These are phyloP conservation scores for Saturnia japonica DNA, from an alignment of 2,888 invertebrate species.

Conservation along the genomic window DNA sequence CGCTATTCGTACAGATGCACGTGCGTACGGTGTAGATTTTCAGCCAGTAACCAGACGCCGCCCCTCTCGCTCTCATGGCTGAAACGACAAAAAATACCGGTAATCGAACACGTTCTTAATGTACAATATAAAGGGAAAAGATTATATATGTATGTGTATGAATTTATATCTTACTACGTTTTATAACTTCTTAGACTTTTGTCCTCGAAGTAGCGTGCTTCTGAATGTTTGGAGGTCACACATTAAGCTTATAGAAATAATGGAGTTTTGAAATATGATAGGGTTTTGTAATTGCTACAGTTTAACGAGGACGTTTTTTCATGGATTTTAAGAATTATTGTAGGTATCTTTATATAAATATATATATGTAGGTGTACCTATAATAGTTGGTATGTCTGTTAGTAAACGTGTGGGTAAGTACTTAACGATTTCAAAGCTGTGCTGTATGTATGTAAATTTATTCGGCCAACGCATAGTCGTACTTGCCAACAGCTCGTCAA, in stretches of 20 bases:
- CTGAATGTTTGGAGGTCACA: neutral
- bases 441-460: too few species aligned
- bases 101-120: slow-evolving; percentile 19
- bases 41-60: slow-evolving; percentile 70
- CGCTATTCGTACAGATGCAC: slow-evolving; percentile 19
- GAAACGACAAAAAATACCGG: slow-evolving; percentile 22
- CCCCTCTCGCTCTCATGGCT: slow-evolving; percentile 44
- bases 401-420: too few species aligned
- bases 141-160: slow-evolving; percentile 10
- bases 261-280: neutral
- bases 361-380: too few species aligned
- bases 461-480: too few species aligned
- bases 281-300: neutral
- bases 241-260: neutral
- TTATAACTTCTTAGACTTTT: neutral
- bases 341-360: too few species aligned
- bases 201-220: neutral
- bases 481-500: too few species aligned
- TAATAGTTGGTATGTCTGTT: too few species aligned
- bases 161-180: neutral
- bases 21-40: slow-evolving; percentile 68
- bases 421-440: too few species aligned
- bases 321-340: neutral
- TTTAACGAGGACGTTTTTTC: neutral
- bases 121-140: neutral